Base-by-base conservation (phyloP, 2,113 vertebrate genomes). In the Nothobranchius kuhntae region DNA sequence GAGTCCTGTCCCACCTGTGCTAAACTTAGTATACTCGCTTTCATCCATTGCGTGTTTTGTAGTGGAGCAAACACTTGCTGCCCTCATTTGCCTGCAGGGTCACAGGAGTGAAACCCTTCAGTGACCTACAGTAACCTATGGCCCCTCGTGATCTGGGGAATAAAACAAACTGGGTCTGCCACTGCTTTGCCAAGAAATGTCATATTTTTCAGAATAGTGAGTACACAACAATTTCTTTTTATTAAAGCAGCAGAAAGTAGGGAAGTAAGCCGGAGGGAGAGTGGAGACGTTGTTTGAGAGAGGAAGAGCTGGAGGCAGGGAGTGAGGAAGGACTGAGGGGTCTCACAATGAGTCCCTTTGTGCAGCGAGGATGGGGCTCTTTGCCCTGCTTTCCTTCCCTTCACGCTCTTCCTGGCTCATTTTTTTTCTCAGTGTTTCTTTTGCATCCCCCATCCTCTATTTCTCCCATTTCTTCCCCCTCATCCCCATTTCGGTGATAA, bases 291-390 rank as follows among this genome's bases (percentile, higher is more conserved):
- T 45, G 14, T 21, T 21, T 54, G 73, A 50, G 72, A 71, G 68
- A 71, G 80, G 73, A 77, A 74, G 71, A 78, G 80, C 70, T 48
- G 66, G 76, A 81, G 73, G 65, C 50, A 62, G 77, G 60, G 52
- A 77, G 70, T 68, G 74, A 73, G 75, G 71, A 62, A 70, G 54
- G 80, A 81, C 75, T 64, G 71, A 66, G 45, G 73, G 70, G 59
- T 55, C 65, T 83, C 76, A 92, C 90, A 92, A 91, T 88, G 83
- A 89, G 77, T 66, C 70, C 88, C 91, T 91, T 92, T 92, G 90
- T 93, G 85, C 80, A 52, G 60, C 17, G 45, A 76, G 66, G 65
- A 82, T 56, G 58, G 36, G 70, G 73, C 64, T 77, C 81, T 61
- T 71, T 80, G 83, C 58, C 74, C 75, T 65, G 65, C 73, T 82